phyloP scores from a whole-genome alignment of 2,113 vertebrate genomes.

The Axis porcinus region DNA sequence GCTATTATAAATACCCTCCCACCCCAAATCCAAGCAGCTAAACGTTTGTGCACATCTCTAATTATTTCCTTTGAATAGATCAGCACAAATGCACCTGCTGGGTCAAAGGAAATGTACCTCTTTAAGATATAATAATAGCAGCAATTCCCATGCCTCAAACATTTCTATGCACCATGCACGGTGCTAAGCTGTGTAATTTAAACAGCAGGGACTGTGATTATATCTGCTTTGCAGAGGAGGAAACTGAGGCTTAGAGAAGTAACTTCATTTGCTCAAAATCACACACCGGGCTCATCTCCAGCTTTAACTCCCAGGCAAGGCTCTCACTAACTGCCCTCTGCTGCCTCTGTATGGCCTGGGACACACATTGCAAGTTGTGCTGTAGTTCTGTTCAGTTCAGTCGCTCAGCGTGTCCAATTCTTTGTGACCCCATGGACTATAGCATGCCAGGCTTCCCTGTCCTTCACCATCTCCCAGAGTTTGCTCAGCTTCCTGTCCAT shows the following conservation, averaged over 20 bases:
- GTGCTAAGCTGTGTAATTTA: neutral
- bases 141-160: neutral
- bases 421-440: neutral
- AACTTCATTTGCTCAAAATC: neutral
- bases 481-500: neutral
- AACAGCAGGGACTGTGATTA: neutral
- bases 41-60: slow-evolving; percentile 8
- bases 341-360: slow-evolving; percentile 39
- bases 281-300: neutral
- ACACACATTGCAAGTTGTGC: neutral
- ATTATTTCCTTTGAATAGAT: slow-evolving; percentile 25
- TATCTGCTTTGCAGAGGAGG: neutral
- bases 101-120: neutral
- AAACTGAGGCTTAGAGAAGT: neutral
- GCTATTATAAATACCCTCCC: neutral
- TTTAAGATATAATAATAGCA: neutral
- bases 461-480: neutral
- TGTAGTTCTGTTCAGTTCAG: neutral
- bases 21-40: neutral
- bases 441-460: neutral
- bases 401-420: neutral
- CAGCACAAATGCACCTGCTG: neutral
- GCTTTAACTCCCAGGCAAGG: no score
- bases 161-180: neutral
- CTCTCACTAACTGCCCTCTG: neutral